Evolutionary conservation across 2,113 vertebrate genomes (phyloP).

Genomic region (Asarcornis scutulata): DNA sequence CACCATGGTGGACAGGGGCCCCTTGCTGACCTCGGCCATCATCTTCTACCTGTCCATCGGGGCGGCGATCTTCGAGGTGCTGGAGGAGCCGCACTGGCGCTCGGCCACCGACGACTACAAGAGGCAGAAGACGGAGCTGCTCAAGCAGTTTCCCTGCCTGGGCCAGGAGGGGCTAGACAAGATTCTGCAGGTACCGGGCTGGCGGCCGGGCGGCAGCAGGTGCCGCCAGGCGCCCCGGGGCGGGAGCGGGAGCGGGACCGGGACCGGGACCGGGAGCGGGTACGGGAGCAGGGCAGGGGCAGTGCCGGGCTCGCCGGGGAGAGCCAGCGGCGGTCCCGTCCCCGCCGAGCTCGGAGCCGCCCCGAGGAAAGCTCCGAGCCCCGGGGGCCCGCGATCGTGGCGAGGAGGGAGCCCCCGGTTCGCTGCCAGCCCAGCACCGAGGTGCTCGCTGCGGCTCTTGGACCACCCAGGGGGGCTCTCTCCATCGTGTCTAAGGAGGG

Average conservation of each 20-base stretch:
- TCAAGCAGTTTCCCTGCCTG: slow-evolving; percentile 89
- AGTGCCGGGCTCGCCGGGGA: background rate
- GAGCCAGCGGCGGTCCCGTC: background rate
- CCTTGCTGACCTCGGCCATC: slow-evolving; percentile 94
- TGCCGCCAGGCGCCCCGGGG: background rate
- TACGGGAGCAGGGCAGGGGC: background rate
- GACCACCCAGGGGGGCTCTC: no score
- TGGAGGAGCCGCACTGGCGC: slow-evolving; percentile 95
- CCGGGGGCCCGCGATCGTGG: no score
- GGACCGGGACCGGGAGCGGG: no score
- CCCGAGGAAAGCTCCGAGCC: no score
- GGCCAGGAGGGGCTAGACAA: slow-evolving; percentile 85
- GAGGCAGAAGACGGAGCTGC: slow-evolving; percentile 81
- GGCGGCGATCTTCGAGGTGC: slow-evolving; percentile 96
- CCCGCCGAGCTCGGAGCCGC: background rate
- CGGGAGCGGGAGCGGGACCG: background rate
- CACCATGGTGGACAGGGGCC: slow-evolving; percentile 96
- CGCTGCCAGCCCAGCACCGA: no score
- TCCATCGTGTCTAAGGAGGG: background rate
- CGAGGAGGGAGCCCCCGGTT: no score
- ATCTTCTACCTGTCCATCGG: slow-evolving; percentile 99
- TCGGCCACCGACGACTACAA: slow-evolving; percentile 81
- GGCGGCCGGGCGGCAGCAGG: background rate
- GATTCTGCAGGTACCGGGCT: slow-evolving; percentile 86
- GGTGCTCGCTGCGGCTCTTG: no score